Base-by-base conservation (phyloP, 2,888 invertebrate genomes). In the Callimorpha dominula region DNA sequence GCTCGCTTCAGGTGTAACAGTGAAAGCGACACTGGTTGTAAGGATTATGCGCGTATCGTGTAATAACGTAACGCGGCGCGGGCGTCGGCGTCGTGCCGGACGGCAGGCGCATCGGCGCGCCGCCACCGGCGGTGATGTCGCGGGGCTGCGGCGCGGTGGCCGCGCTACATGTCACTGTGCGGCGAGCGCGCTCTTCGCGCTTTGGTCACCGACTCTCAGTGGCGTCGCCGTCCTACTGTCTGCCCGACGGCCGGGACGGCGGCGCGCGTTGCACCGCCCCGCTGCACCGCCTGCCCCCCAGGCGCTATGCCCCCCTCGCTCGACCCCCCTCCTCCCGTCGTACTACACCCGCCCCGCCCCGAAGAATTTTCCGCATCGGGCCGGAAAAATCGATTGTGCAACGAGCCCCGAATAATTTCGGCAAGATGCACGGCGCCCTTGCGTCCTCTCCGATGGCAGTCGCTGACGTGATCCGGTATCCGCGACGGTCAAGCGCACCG, bases 381-480 rank as follows among this genome's bases (percentile, higher is more conserved):
- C 93, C 93, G 95, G 95, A 95, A 95, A 95, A 95, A 96, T 96
- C 96, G 96, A 96, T 96, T 95, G 94, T 95, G 95, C 95, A 94
- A 93, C 94, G 94, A 93, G 94, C 93, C 93, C 95, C 95, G 94
- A 95, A 95, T 95, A 94, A 95, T 94, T 95, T 95, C 92, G 95
- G 95, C 95, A 95, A 95, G 95, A 95, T 95, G 95, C 95, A 95
- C 94, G 95, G 95, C 95, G 94, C 94, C 94, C 94, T 94, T 94
- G 94, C 92, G 90, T 92, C 91, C 91, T 89, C 91, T 84, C 79
- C 86, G 86, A 79, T 76, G 74, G 76, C 78, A 77, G 71, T 79
- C 75, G 81, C 81, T 76, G 77, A 78, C 82, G 83, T 81, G 78
- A 80, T 86, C 84, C 83, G 83, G 81, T 70, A 72, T 77, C 86